Base-by-base conservation (phyloP, 2,113 vertebrate genomes). In the Sitta europaea region DNA sequence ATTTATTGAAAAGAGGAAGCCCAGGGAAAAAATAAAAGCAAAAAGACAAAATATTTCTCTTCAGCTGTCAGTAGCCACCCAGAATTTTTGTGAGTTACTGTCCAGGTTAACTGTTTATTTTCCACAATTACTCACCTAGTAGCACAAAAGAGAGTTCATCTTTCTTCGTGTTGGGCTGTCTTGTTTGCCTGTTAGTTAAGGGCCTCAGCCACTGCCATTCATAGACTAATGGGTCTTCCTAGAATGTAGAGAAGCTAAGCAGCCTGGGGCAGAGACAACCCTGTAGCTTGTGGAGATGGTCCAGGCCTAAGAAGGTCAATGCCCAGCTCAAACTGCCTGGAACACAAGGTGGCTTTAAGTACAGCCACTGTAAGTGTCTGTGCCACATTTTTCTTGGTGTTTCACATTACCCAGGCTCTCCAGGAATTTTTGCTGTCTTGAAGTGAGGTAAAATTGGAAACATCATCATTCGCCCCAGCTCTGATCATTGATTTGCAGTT, bases 1-100 rank as follows among this genome's bases (percentile, higher is more conserved):
- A 75, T 78, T 94, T 95, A 95, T 91, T 85, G 71, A 82, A 70
- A 92, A 76, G 33, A 91, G 35, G 54, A 75, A 87, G 45, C 29
- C 21, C 8, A 13, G 21, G 24, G 0, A 8, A 31, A 61, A 40
- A 79, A 43, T 9, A 19, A 66, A 59, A 21, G 1, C 3, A 65
- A 72, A 85, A 83, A 27, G 5, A 16, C 11, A 38, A 54, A 24
- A 16, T 71, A 70, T 68, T 68, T 20, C 27, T 82, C 24, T 75
- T 85, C 14, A 82, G 40, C 28, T 72, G 3, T 25, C 50, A 63
- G 40, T 82, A 78, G 23, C 21, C 14, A 50, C 27, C 8, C 59
- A 11, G 65, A 91, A 17, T 79, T 72, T 53, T 57, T 68, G 57
- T 77, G 27, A 84, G 36, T 57, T 84, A 28, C 18, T 68, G 6